phyloP scores from a whole-genome alignment of 2,797 vertebrate species.

The Phrynocephalus guinanensis region DNA sequence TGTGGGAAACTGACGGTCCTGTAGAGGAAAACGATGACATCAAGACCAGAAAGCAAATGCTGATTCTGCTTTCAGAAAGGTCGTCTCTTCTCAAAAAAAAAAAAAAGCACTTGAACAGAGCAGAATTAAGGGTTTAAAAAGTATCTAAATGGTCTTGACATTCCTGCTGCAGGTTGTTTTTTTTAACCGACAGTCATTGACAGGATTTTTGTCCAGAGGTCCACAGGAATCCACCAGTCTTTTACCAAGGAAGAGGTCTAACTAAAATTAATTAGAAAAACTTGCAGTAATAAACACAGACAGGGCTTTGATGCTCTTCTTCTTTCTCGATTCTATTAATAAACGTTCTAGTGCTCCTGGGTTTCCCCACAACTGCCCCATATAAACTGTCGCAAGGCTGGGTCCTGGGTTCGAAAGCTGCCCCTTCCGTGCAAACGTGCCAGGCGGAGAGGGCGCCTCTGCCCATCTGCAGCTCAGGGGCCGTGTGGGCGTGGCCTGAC shows the following conservation, averaged over 20 bases:
- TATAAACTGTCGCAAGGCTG: neutral
- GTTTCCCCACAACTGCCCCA: too few relatives aligned
- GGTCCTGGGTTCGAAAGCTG: neutral
- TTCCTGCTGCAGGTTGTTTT: neutral
- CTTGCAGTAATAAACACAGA: neutral
- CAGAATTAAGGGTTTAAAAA: neutral
- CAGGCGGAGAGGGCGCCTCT: too few relatives aligned
- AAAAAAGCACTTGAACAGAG: neutral
- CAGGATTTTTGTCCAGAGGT: too few relatives aligned
- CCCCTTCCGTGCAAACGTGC: neutral
- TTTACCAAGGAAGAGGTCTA: neutral
- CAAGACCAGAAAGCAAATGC: neutral
- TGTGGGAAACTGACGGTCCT: constrained; percentile 8
- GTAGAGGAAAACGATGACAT: neutral
- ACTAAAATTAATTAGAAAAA: neutral
- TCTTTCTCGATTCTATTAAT: neutral
- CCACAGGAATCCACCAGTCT: neutral
- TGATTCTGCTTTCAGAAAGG: neutral
- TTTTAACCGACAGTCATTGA: too few relatives aligned
- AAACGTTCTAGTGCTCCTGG: too few relatives aligned
- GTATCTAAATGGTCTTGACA: neutral
- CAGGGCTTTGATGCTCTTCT: neutral
- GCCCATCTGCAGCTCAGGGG: too few relatives aligned
- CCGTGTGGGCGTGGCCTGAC: too few relatives aligned
- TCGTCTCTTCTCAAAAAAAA: neutral